phyloP scores from a whole-genome alignment of 2,113 vertebrate genomes.

The Genyomyrus donnyi region DNA sequence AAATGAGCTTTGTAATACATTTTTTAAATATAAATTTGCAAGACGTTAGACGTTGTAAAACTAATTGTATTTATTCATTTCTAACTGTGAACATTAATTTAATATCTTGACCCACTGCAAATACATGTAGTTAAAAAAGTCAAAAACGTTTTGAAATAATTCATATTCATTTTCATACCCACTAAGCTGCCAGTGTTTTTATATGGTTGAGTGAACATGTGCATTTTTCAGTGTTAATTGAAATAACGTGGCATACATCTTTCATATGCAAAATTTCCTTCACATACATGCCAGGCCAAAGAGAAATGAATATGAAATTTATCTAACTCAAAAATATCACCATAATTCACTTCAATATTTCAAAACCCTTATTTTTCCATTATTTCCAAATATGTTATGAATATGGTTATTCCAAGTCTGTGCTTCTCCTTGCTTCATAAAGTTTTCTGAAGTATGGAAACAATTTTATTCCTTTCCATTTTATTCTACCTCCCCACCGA shows the following conservation, averaged over 20 bases:
- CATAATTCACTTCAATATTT: neutral
- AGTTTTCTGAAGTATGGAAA: slow-evolving; percentile 67
- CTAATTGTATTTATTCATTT: neutral
- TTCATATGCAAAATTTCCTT: neutral
- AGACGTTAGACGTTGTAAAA: neutral
- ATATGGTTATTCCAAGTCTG: slow-evolving; percentile 44
- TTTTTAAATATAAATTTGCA: neutral
- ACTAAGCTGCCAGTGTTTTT: neutral
- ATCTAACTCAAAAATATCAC: neutral
- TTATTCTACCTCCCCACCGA: slow-evolving; percentile 22
- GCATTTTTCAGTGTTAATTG: neutral
- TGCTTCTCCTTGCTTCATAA: slow-evolving; percentile 57
- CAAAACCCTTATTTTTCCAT: neutral
- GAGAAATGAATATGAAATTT: neutral
- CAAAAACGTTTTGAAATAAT: neutral
- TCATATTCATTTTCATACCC: neutral
- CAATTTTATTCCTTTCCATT: slow-evolving; percentile 56
- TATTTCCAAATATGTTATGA: slow-evolving; percentile 31
- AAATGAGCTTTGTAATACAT: neutral
- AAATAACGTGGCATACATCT: neutral
- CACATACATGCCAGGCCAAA: neutral
- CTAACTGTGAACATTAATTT: neutral
- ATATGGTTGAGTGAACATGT: neutral
- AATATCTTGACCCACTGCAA: neutral
- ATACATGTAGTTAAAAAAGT: neutral